Evolutionary conservation across 2,113 vertebrate species (phyloP).

Genomic region (Vireo altiloquus): DNA sequence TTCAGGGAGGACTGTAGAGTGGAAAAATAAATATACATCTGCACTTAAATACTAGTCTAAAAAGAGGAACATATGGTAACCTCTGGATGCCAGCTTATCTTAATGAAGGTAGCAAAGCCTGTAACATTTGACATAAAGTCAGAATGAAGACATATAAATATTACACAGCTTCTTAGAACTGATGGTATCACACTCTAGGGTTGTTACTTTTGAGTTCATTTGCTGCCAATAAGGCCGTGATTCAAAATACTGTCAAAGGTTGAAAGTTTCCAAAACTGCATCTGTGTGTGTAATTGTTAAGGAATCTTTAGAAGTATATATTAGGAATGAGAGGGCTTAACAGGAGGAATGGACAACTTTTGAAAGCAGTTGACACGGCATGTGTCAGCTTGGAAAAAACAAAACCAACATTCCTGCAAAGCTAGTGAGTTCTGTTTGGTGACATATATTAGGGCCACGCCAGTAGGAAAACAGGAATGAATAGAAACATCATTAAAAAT

Average conservation of each 20-base stretch:
- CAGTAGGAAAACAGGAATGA: background rate
- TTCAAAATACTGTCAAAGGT: constrained; percentile 62
- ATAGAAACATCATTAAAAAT: constrained; percentile 37
- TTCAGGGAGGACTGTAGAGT: constrained; percentile 45
- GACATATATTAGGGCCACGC: background rate
- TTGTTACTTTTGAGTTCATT: constrained; percentile 42
- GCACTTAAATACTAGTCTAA: constrained; percentile 43
- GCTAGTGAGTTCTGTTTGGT: background rate
- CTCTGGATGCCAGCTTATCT: constrained; percentile 68
- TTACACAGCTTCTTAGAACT: constrained; percentile 58
- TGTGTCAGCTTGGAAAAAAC: background rate
- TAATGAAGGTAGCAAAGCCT: constrained; percentile 69
- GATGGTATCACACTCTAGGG: constrained; percentile 41
- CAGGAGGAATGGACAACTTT: background rate
- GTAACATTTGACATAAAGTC: constrained; percentile 62
- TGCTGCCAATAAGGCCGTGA: constrained; percentile 28
- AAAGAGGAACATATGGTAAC: constrained; percentile 68
- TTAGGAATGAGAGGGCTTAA: constrained; percentile 26
- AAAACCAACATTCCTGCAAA: background rate
- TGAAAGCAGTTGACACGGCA: background rate
- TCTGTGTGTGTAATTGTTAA: constrained; percentile 58
- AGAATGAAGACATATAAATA: constrained; percentile 67
- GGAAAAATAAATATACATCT: constrained; percentile 71
- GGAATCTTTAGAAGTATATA: constrained; percentile 47
- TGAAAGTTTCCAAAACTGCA: constrained; percentile 62